These are phyloP conservation scores for Allolobophora icterica DNA, from an alignment of 2,888 invertebrate genomes.

Conservation along the genomic window DNA sequence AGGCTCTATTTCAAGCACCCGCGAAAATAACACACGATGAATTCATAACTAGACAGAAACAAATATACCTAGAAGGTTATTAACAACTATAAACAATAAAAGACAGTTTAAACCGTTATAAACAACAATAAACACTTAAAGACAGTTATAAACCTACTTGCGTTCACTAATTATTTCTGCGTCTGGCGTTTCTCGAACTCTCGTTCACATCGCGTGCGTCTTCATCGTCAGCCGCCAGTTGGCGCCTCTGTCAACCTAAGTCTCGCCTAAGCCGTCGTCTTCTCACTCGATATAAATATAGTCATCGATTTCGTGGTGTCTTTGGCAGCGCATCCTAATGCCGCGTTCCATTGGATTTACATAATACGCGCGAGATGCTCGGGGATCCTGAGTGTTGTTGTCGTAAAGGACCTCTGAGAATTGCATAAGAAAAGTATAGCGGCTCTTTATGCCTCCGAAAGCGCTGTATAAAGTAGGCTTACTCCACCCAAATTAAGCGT, in stretches of 20 bases:
- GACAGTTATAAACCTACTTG: neutral
- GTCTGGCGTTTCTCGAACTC: neutral
- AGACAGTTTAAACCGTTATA: neutral
- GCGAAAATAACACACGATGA: no score
- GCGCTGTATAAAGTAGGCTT: no score
- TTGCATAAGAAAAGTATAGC: no score
- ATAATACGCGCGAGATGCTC: no score
- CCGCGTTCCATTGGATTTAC: neutral
- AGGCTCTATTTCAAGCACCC: no score
- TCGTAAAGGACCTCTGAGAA: no score
- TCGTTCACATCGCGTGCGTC: neutral
- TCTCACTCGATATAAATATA: neutral
- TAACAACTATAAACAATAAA: neutral
- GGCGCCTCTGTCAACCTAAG: neutral
- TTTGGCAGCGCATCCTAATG: neutral
- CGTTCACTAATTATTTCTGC: neutral
- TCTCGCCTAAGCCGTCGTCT: constrained; percentile 10
- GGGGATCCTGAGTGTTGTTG: no score
- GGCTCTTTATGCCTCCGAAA: no score
- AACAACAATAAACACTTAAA: neutral
- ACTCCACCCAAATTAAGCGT: no score
- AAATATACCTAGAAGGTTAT: no score
- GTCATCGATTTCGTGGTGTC: neutral
- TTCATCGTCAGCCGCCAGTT: constrained; percentile 15
- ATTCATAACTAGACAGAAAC: no score